Evolutionary conservation across 2,113 vertebrate genomes (phyloP), one percentile per base, ranked within the genome.

Genomic region (Piprites chloris): DNA sequence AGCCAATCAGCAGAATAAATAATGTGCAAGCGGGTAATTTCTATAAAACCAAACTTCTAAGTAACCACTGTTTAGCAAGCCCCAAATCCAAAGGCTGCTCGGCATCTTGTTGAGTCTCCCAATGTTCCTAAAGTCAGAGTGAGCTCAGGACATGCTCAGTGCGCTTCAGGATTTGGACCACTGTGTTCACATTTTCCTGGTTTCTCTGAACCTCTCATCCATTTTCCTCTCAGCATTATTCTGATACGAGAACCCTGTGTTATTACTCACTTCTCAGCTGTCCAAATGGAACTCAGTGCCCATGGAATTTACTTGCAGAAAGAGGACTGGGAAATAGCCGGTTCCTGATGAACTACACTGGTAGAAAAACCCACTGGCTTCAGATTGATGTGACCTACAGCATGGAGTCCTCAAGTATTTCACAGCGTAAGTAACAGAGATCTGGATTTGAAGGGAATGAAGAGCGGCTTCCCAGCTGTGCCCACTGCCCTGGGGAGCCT

Each of bases 381-480:
- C 85, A 85, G 83, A 88, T 1, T 33, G 76, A 77, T 77, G 72
- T 28, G 77, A 62, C 35, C 79, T 50, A 37, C 65, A 32, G 83
- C 0, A 26, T 0, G 22, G 24, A 80, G 63, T 80, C 87, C 84
- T 47, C 1, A 42, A 89, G 75, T 37, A 19, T 23, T 76, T 47
- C 67, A 19, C 1, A 33, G 41, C 14, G 41, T 11, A 46, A 96
- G 33, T 88, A 97, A 28, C 88, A 93, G 93, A 96, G 65, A 96
- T 85, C 89, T 95, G 68, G 58, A 74, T 83, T 39, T 91, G 92
- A 96, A 76, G 86, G 89, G 68, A 77, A 91, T 72, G 79, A 94
- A 77, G 91, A 83, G 72, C 55, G 91, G 95, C 76, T 90, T 94
- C 89, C 75, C 37, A 52, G 84, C 93, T 0, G 4, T 18, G 49